Evolutionary conservation across 2,888 invertebrate species (phyloP), one percentile per base, ranked within the genome.

Genomic region (Athalia circularis): DNA sequence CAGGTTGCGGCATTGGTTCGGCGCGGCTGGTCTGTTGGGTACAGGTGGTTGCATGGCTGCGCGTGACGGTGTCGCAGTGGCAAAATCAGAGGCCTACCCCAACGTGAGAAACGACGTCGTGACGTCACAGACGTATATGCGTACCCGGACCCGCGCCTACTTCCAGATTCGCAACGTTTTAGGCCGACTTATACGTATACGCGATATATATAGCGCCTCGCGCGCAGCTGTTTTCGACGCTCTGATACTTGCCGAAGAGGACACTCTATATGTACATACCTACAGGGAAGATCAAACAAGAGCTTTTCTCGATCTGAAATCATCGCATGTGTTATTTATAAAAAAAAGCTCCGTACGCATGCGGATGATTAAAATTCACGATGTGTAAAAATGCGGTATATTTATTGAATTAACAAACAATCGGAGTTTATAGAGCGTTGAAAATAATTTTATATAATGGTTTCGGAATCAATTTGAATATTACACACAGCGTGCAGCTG

Each of bases 21-120:
- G 15, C 5, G 54, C 7, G 15, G 45, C 65, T n/a, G 57, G 57
- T 50, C 57, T 15, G n/a, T 57, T 11, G 65, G 54, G 11, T 70
- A 70, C 70, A 70, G 70, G 70, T 70, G 70, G 70, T 70, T 70
- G 70, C 70, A 70, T 57, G 70, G 70, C 43, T 70, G 70, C 70
- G 70, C 70, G 59, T 57, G 45, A 45, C 47, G 45, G 45, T n/a
- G 45, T 47, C 70, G 70, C 70, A 57, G 29, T 29, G 29, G 29
- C 29, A 29, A 29, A 29, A 29, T 29, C 70, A 59, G 45, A 70
- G 70, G 59, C 70, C 70, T 70, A 70, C 70, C 70, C 57, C 70
- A 70, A 70, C 70, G 13, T 45, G n/a, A 57, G 15, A 70, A 70
- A 47, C 59, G 70, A 70, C 70, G 57, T 54, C 4, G 43, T 68